Conservation (phyloP, 1,140 invertebrate species). For the Drosophila pectinifera region DNA sequence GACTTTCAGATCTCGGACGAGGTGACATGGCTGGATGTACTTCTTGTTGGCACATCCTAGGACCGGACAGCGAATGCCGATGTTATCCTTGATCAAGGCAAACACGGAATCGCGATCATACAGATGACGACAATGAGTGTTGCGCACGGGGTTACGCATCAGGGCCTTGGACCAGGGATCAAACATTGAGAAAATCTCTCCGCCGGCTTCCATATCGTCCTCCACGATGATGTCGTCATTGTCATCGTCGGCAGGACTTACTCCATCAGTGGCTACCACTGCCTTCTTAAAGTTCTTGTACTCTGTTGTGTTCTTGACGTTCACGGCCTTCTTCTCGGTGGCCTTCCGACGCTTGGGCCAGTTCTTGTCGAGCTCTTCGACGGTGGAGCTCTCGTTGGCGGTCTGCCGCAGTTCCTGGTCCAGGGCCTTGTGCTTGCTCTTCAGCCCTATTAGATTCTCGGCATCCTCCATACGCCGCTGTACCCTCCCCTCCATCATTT, state of each 20-base stretch:
- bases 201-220: constrained; percentile 3
- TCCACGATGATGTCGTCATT: constrained; percentile 25
- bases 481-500: constrained; percentile 8
- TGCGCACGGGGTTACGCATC: constrained; percentile 51
- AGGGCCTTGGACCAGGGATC: constrained; percentile 62
- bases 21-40: constrained; percentile 31
- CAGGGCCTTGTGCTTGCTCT: constrained; percentile 28
- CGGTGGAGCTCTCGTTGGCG: constrained; percentile 12
- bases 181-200: constrained; percentile 32
- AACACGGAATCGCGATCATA: constrained; percentile 54
- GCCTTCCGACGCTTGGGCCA: not conserved
- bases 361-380: constrained; percentile 25
- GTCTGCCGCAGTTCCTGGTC: not conserved
- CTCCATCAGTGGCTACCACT: not conserved
- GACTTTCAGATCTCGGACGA: constrained; percentile 20
- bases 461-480: constrained; percentile 10
- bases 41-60: constrained; percentile 43
- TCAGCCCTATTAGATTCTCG: constrained; percentile 28
- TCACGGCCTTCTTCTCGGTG: constrained; percentile 11
- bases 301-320: constrained; percentile 26
- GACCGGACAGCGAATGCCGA: constrained; percentile 42
- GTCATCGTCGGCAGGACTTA: not conserved
- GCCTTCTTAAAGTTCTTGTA: constrained; percentile 36
- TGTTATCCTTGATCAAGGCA: constrained; percentile 25
- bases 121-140: constrained; percentile 55